phyloP scores from a whole-genome alignment of 2,797 vertebrate genomes.

The Pteronotus mesoamericanus region DNA sequence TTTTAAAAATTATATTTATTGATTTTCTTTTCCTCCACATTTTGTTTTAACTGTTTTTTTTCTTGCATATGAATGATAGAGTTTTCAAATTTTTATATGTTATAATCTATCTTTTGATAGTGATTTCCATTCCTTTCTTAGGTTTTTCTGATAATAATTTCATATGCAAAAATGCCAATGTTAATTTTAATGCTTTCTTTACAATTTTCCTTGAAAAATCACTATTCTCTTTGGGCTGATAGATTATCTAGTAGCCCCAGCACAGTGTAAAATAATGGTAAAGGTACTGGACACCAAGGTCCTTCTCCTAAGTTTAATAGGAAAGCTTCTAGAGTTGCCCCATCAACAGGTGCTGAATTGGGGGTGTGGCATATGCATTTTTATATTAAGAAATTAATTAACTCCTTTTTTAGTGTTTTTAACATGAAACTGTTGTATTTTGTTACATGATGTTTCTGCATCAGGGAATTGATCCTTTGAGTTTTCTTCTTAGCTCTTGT shows the following conservation, averaged over 20 bases:
- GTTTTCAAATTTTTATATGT: not conserved
- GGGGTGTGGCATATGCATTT: not conserved
- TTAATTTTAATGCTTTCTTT: constrained; percentile 7
- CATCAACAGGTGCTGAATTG: not conserved
- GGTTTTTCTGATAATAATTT: not conserved
- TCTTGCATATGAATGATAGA: not conserved
- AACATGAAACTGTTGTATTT: not conserved
- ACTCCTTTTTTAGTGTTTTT: not conserved
- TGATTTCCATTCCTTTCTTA: not conserved
- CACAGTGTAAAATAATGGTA: not conserved
- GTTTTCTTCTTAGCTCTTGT: not conserved
- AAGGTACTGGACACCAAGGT: not conserved
- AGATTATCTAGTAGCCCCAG: not conserved
- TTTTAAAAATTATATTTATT: too few relatives aligned
- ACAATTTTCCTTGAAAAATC: not conserved
- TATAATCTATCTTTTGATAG: not conserved
- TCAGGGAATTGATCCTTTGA: not conserved
- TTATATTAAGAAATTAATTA: not conserved
- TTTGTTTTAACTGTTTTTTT: not conserved
- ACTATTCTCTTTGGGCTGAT: not conserved
- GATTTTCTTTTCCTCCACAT: not conserved
- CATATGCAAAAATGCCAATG: not conserved
- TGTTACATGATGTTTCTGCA: not conserved
- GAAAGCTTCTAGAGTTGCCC: not conserved
- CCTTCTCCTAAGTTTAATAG: not conserved